Evolutionary conservation across 64 coral and sea anemone species (phyloP).

Genomic region (Pachyseris speciosa): DNA sequence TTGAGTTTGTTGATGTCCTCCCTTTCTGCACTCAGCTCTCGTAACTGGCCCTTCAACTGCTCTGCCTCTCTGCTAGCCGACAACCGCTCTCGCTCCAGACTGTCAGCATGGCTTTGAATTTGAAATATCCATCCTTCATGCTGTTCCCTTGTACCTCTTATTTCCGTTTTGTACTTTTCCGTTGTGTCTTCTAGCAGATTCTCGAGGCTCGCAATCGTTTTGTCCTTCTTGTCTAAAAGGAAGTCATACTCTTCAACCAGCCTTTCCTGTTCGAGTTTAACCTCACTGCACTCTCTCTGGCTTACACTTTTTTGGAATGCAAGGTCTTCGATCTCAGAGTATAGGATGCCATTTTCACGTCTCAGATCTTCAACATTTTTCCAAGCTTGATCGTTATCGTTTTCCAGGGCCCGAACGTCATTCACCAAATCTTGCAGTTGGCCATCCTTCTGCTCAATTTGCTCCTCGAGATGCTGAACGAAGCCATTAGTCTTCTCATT

Average conservation of each 20-base stretch:
- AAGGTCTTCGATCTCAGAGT: neutral
- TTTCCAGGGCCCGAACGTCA: constrained; percentile 1
- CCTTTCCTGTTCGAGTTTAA: neutral
- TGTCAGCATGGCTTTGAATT: constrained; percentile 34
- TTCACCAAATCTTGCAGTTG: neutral
- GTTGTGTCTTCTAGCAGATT: neutral
- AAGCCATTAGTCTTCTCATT: constrained; percentile 27
- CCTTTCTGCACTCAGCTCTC: constrained; percentile 31
- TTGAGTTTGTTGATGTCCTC: constrained; percentile 52
- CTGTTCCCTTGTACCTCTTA: constrained; percentile 20
- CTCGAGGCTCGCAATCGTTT: neutral
- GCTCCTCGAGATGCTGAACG: neutral
- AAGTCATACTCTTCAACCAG: neutral
- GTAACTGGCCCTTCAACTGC: constrained; percentile 49
- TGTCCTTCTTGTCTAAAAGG: neutral
- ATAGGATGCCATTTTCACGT: neutral
- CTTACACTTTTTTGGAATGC: neutral
- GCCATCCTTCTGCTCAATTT: neutral
- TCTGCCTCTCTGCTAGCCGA: constrained; percentile 9
- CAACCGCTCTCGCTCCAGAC: constrained; percentile 14
- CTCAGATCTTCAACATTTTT: neutral
- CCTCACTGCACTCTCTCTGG: neutral
- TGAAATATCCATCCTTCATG: constrained; percentile 20
- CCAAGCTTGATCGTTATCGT: constrained; percentile 25
- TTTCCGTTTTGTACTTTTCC: constrained; percentile 37